A percentile compares a stretch with the other conserved stretches of the same genome.
Conservation (phyloP, 1,140 invertebrate genomes). For the Oryctes rhinoceros region DNA sequence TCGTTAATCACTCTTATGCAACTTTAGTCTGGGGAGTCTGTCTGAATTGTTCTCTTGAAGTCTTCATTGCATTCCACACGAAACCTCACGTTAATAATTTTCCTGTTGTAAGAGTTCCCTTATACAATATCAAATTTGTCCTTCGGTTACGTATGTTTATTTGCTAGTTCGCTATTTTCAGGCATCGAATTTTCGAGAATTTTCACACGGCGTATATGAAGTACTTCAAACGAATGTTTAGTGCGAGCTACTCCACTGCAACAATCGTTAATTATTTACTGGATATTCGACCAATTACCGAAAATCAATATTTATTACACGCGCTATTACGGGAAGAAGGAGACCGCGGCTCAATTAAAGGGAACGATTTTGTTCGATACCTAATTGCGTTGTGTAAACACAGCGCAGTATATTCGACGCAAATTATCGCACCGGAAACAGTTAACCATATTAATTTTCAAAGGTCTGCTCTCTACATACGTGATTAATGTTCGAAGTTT, state of each 20-base stretch:
- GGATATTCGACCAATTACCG: slow-evolving; percentile 15
- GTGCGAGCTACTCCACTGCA: not conserved
- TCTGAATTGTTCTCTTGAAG: too few species aligned
- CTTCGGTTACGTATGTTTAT: not conserved
- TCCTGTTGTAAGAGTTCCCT: too few species aligned
- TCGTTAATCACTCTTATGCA: too few species aligned
- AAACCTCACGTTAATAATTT: too few species aligned
- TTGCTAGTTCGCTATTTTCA: not conserved
- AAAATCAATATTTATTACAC: slow-evolving; percentile 31
- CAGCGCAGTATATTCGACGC: slow-evolving; percentile 1
- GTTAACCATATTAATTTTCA: slow-evolving; percentile 32
- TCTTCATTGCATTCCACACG: too few species aligned
- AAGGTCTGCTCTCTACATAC: not conserved
- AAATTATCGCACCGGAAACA: slow-evolving; percentile 24
- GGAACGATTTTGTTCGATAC: slow-evolving; percentile 8
- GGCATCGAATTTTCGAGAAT: not conserved
- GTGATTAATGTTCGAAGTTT: slow-evolving; percentile 18
- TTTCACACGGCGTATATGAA: not conserved
- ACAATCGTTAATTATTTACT: slow-evolving; percentile 25
- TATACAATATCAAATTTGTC: too few species aligned
- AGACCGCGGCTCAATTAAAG: slow-evolving; percentile 20
- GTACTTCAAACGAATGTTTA: not conserved
- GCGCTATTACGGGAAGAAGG: not conserved
- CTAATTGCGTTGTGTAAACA: slow-evolving; percentile 26
- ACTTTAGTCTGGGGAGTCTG: too few species aligned